These are phyloP conservation scores for Sciurus vulgaris DNA, from an alignment of 2,797 vertebrate species.

Conservation along the genomic window DNA sequence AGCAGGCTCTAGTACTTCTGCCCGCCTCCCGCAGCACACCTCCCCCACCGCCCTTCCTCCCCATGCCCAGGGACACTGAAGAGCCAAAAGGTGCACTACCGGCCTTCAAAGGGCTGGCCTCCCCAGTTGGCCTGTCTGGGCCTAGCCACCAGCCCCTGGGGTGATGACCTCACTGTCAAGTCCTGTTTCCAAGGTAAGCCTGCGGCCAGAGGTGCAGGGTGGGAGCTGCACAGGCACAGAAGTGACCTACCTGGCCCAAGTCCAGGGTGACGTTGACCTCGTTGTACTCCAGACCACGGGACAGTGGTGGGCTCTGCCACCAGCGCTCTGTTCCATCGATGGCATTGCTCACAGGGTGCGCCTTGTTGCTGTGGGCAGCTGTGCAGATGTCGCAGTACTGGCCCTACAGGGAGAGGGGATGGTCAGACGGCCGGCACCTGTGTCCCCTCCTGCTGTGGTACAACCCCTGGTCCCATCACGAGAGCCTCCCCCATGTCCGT, in stretches of 20 bases:
- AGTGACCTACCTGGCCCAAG: conserved; percentile 94
- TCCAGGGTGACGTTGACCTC: conserved; percentile 97
- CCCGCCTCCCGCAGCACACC: rapidly evolving
- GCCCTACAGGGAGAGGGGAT: conserved; percentile 88
- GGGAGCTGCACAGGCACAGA: neutral
- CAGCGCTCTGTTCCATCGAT: conserved; percentile 97
- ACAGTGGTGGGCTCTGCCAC: conserved; percentile 99
- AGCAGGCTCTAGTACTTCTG: neutral
- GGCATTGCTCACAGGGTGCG: conserved; percentile 96
- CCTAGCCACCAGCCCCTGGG: too few species aligned
- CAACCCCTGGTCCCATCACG: neutral
- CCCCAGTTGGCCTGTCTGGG: neutral
- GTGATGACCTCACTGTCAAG: neutral
- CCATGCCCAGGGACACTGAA: neutral
- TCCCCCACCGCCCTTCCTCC: neutral
- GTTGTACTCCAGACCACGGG: conserved; percentile 95
- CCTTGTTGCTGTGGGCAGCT: conserved; percentile 92
- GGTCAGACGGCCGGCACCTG: neutral
- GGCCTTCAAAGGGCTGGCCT: neutral
- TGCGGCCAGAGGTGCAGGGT: rapidly evolving
- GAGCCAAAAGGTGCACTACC: neutral
- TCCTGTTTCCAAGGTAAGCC: neutral
- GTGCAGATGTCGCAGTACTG: conserved; percentile 98
- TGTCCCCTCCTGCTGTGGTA: neutral
- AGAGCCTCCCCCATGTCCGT: neutral